Evolutionary conservation across 2,113 vertebrate species (phyloP).

Genomic region (Setophaga petechia): DNA sequence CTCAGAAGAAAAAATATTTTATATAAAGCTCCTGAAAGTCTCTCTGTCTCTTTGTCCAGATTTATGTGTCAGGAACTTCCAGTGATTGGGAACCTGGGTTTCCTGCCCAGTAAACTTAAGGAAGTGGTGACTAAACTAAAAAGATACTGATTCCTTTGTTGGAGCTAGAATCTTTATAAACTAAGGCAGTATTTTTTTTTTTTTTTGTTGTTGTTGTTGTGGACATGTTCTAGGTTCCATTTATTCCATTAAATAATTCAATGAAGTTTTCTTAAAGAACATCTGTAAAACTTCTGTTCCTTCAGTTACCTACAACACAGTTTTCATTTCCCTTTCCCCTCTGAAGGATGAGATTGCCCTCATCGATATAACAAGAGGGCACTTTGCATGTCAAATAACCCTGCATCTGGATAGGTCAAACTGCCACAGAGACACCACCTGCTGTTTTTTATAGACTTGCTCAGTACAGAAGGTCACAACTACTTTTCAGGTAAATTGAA

Average conservation of each 20-base stretch:
- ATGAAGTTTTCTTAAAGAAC: not conserved
- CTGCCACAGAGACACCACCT: not conserved
- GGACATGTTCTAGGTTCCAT: not conserved
- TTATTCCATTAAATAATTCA: not conserved
- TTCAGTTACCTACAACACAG: not conserved
- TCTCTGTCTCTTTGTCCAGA: not conserved
- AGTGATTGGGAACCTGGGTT: not conserved
- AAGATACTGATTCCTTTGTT: not conserved
- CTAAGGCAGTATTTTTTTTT: not conserved
- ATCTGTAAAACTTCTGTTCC: not conserved
- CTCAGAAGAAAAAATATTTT: not conserved
- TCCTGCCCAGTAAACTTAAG: not conserved
- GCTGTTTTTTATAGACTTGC: not conserved
- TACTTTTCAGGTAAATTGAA: conserved; percentile 23
- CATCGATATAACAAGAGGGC: not conserved
- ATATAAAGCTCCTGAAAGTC: not conserved
- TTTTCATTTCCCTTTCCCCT: not conserved
- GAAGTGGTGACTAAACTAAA: not conserved
- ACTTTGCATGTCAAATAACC: conserved; percentile 25
- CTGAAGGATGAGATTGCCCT: not conserved
- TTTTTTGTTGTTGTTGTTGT: not conserved
- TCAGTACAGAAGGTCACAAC: not conserved
- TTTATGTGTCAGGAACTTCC: not conserved
- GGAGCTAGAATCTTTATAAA: not conserved
- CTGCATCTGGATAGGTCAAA: not conserved